These are phyloP conservation scores for Magallana ariakensis DNA, from an alignment of 1,140 invertebrate genomes.

Conservation along the genomic window DNA sequence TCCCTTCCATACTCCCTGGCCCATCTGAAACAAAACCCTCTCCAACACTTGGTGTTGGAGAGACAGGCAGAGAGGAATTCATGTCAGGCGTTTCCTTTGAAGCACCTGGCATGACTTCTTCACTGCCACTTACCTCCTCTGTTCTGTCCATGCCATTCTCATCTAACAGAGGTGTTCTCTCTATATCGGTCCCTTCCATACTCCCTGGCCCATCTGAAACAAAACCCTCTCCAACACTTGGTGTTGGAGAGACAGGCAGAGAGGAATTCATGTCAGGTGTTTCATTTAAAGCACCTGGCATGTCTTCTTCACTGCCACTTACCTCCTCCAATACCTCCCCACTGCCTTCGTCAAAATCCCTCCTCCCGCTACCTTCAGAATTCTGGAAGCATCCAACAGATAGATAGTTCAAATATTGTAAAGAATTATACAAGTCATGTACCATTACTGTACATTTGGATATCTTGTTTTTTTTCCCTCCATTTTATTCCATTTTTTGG, in stretches of 20 bases:
- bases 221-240: neutral
- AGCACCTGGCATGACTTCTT: neutral
- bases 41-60: neutral
- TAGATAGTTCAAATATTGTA: neutral
- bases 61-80: neutral
- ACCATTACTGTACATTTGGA: neutral
- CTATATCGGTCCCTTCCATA: neutral
- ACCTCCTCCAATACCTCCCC: conserved; percentile 2
- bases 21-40: neutral
- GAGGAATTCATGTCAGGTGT: neutral
- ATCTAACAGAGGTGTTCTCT: neutral
- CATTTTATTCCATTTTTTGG: neutral
- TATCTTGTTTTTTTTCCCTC: neutral
- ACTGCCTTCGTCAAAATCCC: neutral
- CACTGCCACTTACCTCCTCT: conserved; percentile 10
- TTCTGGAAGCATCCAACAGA: neutral
- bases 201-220: neutral
- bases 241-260: neutral
- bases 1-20: neutral
- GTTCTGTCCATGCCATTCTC: neutral
- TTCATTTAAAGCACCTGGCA: neutral
- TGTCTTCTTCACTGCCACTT: neutral
- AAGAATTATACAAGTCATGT: neutral
- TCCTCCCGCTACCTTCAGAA: neutral
- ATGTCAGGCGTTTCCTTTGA: neutral